Base-by-base conservation (phyloP, 2,888 invertebrate species). In the Clistopyga incitator region DNA sequence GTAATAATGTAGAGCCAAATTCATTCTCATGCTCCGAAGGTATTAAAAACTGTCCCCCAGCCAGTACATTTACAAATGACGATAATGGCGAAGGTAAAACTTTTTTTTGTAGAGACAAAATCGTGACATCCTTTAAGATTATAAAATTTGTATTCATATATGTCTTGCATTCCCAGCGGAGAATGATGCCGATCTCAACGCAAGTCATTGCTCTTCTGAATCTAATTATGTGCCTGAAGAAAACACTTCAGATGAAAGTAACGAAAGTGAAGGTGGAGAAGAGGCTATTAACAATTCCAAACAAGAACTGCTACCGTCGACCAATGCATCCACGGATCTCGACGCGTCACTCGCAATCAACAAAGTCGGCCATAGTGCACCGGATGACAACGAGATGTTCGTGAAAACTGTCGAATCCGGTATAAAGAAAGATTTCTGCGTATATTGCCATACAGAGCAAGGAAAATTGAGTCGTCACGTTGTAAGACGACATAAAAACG, bases 381-480 rank as follows among this genome's bases (percentile, higher is more conserved):
- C 81, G 0, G 77, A 81, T 10, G 77, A 81, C 23, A 56, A 15
- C 0, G 18, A 56, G 6, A 81, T 77, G 77, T 56, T 56, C 13
- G 77, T 81, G 2, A 72, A 47, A 45, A 77, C 71, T 15, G 59
- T 71, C 8, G 77, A 81, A n/a, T 54, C 54, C 13, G 77, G 77
- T 6, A 45, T 47, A 1, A 85, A 78, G 38, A 78, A 74, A 61
- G 78, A 83, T 65, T 85, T 75, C 42, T 81, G 85, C 34, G 38
- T 70, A 10, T 84, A 79, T 52, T 85, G 84, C 54, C 72, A 79
- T 54, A 84, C 29, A 10, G 74, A 84, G 13, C 84, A 85, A 61
- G 50, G 47, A 13, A 78, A 85, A 77, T 54, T 85, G 34, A 61
- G 78, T 38, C 81, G 84, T 11, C 84, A 85, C 64, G 61, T 85